phyloP scores from a whole-genome alignment of 2,113 vertebrate genomes.

The Pteronura brasiliensis region DNA sequence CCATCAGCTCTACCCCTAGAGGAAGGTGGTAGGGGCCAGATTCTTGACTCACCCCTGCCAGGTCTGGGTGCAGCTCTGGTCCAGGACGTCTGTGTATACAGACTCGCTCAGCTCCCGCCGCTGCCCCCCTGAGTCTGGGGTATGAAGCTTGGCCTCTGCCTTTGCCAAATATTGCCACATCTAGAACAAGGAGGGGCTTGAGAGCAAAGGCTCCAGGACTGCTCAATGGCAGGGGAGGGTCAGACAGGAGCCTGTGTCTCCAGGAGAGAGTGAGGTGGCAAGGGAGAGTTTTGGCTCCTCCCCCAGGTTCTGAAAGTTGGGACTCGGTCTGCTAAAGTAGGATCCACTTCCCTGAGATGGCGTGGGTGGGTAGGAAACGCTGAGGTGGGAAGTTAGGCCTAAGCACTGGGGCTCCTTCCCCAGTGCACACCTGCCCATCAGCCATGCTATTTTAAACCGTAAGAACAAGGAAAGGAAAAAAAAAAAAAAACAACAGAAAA shows the following conservation, averaged over 20 bases:
- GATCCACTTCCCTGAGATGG: neutral
- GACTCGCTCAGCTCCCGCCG: conserved; percentile 63
- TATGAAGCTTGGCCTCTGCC: conserved; percentile 60
- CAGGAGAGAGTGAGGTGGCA: neutral
- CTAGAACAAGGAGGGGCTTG: conserved; percentile 52
- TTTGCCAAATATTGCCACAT: conserved; percentile 71
- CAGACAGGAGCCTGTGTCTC: neutral
- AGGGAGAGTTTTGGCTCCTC: neutral
- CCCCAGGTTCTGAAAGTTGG: neutral
- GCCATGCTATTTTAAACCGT: neutral
- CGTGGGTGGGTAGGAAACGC: neutral
- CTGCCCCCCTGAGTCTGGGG: neutral
- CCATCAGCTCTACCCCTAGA: neutral
- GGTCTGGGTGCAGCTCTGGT: conserved; percentile 72
- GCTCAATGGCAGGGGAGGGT: neutral
- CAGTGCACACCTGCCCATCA: neutral
- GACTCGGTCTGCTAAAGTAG: neutral
- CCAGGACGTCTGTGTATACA: conserved; percentile 67
- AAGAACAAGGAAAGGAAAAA: neutral
- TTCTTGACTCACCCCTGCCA: conserved; percentile 77
- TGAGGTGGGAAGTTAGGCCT: neutral
- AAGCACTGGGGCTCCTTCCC: neutral
- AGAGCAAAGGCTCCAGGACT: neutral
- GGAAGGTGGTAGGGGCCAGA: neutral
- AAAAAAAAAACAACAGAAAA: neutral